A percentile compares a stretch with the other conserved stretches of the same genome.
These are phyloP conservation scores for Papilio polytes DNA, from an alignment of 1,140 invertebrate species.

Conservation along the genomic window DNA sequence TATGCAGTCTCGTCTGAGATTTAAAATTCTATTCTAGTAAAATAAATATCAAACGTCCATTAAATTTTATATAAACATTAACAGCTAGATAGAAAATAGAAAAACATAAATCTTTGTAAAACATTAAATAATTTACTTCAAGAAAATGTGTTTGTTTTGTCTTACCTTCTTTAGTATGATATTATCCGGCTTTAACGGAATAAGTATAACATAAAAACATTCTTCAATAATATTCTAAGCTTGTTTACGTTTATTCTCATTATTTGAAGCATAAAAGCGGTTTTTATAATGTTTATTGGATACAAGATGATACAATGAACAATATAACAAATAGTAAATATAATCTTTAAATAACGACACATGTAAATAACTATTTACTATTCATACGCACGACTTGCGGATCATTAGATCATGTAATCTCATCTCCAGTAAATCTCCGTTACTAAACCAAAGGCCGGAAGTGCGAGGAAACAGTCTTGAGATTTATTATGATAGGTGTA, in stretches of 20 bases:
- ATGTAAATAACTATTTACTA: neutral
- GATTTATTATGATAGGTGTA: conserved; percentile 50
- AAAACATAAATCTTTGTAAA: neutral
- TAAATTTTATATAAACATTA: no score
- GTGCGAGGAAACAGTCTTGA: conserved; percentile 35
- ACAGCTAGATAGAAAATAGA: neutral
- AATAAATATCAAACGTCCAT: no score
- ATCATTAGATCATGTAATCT: neutral
- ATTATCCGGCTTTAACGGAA: neutral
- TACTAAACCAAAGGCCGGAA: conserved; percentile 38
- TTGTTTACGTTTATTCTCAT: neutral
- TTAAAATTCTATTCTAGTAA: no score
- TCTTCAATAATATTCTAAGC: neutral
- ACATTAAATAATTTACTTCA: neutral
- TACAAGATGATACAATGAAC: no score
- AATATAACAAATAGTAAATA: no score
- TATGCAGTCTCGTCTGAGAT: no score
- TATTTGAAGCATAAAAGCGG: neutral
- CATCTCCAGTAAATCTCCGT: neutral
- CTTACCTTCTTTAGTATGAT: neutral
- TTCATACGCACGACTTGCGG: neutral
- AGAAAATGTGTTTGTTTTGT: neutral
- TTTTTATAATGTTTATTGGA: neutral
- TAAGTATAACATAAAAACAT: neutral
- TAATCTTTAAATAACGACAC: no score